Evolutionary conservation across 2,888 invertebrate genomes (phyloP).

Genomic region (Melolontha melolontha): DNA sequence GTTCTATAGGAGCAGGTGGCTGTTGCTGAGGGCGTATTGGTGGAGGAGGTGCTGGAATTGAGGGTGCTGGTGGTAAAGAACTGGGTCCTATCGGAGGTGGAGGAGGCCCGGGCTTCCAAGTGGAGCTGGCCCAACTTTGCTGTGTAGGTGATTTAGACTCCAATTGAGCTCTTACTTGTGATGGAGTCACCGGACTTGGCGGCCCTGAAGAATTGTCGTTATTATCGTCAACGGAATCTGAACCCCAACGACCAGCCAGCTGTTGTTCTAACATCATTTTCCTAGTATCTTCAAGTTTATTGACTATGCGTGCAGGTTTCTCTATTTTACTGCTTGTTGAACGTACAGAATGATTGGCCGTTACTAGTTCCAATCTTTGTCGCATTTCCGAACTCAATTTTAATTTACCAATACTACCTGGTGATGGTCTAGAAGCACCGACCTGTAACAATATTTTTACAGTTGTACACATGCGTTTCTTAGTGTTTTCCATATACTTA

Average conservation of each 20-base stretch:
- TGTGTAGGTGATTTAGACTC: slow-evolving; percentile 62
- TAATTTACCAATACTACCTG: slow-evolving; percentile 90
- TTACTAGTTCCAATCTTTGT: slow-evolving; percentile 87
- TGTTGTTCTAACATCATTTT: slow-evolving; percentile 89
- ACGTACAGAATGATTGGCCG: slow-evolving; percentile 88
- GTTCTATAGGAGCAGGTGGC: slow-evolving; percentile 73
- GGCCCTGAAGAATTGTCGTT: slow-evolving; percentile 60
- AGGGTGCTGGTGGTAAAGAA: slow-evolving; percentile 72
- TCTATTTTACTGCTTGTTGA: slow-evolving; percentile 80
- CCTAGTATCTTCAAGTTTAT: slow-evolving; percentile 87
- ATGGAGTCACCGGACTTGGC: slow-evolving; percentile 59
- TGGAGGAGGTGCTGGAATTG: slow-evolving; percentile 72
- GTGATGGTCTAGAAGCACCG: slow-evolving; percentile 83
- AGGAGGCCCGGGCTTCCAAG: slow-evolving; percentile 69
- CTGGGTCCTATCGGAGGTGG: slow-evolving; percentile 73
- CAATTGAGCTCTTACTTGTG: slow-evolving; percentile 55
- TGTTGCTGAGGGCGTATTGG: slow-evolving; percentile 69
- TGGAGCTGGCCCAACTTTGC: slow-evolving; percentile 63
- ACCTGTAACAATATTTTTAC: slow-evolving; percentile 78
- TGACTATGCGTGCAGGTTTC: slow-evolving; percentile 77
- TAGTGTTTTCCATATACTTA: slow-evolving; percentile 21
- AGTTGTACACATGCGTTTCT: too few relatives aligned
- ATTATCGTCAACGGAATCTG: slow-evolving; percentile 68
- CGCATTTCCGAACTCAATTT: slow-evolving; percentile 94
- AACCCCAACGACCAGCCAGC: slow-evolving; percentile 75